Conservation (phyloP, 2,797 vertebrate species). For the Syngnathus acus region DNA sequence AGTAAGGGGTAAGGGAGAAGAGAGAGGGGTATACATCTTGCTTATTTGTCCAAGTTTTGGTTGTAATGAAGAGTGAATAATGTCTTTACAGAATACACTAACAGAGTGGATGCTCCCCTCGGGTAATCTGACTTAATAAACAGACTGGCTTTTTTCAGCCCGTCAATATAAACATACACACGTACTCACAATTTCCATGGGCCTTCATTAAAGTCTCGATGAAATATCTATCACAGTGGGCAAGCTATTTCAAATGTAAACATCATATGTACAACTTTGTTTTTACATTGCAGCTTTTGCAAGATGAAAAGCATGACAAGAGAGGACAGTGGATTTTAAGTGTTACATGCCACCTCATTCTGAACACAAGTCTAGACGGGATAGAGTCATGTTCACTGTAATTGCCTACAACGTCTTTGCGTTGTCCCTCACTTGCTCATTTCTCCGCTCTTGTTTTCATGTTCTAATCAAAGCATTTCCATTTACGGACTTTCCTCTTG, state of each 20-base stretch:
- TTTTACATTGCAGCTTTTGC: slow-evolving; percentile 28
- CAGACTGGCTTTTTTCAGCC: slow-evolving; percentile 23
- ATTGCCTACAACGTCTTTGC: slow-evolving; percentile 52
- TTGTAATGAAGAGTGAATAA: slow-evolving; percentile 36
- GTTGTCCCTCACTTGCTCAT: slow-evolving; percentile 37
- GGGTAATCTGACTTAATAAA: slow-evolving; percentile 35
- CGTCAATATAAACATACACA: slow-evolving; percentile 3
- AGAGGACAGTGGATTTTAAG: slow-evolving; percentile 50
- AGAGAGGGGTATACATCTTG: neutral
- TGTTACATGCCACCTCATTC: slow-evolving; percentile 36
- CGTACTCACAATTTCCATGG: neutral
- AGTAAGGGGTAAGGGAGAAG: neutral
- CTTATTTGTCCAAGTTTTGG: neutral
- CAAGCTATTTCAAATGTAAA: slow-evolving; percentile 28
- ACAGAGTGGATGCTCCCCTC: slow-evolving; percentile 28
- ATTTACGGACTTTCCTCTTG: slow-evolving; percentile 22
- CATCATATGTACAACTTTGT: slow-evolving; percentile 28
- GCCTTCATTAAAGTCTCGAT: slow-evolving; percentile 40
- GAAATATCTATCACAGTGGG: slow-evolving; percentile 20
- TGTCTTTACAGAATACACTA: slow-evolving; percentile 28
- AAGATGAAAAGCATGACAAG: slow-evolving; percentile 37
- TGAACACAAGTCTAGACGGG: slow-evolving; percentile 42
- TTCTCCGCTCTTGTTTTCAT: slow-evolving; percentile 43
- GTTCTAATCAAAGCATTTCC: slow-evolving; percentile 52
- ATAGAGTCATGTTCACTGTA: slow-evolving; percentile 43